Evolutionary conservation across 2,797 vertebrate genomes (phyloP), one percentile per base, ranked within the genome.

Genomic region (Mormyrus proboscirostris): DNA sequence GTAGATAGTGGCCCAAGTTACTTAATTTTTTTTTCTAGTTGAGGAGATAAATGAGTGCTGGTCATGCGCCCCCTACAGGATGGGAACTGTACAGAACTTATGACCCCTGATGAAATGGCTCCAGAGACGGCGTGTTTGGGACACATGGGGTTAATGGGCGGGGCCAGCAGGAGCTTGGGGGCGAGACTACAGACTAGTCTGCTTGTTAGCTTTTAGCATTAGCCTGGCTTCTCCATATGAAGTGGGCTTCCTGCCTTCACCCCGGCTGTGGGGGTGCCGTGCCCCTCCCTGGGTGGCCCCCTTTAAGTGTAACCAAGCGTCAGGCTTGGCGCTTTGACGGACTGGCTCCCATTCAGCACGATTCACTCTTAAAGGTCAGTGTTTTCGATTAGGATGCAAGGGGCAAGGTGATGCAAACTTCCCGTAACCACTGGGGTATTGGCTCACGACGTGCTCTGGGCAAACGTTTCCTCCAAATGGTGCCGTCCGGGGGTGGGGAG

Each of bases 301-400:
- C 38, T 76, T 76, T 76, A 41, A 76, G 29, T 41, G 69, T 8
- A 41, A 76, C 33, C 69, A 38, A 19, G 33, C 62, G 3, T 29
- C 25, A 12, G 29, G 25, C 62, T 12, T 41, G 69, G 69, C 5
- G 14, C 33, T 38, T 14, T 41, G 14, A 41, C 2, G 12, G 14
- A 76, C 38, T 41, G 69, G 14, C 38, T 38, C 69, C 69, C 33
- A 41, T 76, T 76, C 33, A 12, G 69, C 69, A 19, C 69, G 2
- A 12, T 76, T 76, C 33, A 76, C 51, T 50, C 51, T 87, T 16
- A 84, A 89, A 76, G 84, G 89, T 76, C 89, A 87, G 14, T 14
- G 19, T 69, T 69, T 85, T 87, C 16, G 33, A 86, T 86, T 87
- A 53, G 51, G 53, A 89, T 87, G 49, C 65, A 49, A 57, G 49